Evolutionary conservation across 2,113 vertebrate genomes (phyloP).

Genomic region (Neoarius graeffei): DNA sequence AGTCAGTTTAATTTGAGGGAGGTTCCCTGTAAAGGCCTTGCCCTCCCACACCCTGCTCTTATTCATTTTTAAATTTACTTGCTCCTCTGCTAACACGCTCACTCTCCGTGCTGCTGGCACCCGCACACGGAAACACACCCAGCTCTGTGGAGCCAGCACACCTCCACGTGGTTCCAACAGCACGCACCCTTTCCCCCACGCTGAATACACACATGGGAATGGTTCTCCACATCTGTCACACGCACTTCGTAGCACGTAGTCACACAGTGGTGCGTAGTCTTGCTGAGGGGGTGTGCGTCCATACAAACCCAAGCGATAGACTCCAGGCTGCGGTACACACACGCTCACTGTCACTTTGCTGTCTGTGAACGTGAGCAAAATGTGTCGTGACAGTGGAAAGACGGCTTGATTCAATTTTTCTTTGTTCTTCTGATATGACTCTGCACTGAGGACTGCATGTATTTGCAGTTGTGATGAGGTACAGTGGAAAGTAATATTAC

Average conservation of each 20-base stretch:
- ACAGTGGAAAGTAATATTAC: slow-evolving; percentile 76
- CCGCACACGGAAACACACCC: slow-evolving; percentile 77
- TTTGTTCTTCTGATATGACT: slow-evolving; percentile 37
- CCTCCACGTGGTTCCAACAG: slow-evolving; percentile 78
- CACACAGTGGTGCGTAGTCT: slow-evolving; percentile 76
- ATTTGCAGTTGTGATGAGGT: slow-evolving; percentile 53
- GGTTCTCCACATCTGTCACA: slow-evolving; percentile 60
- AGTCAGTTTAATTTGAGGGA: slow-evolving; percentile 66
- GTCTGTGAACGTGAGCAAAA: slow-evolving; percentile 72
- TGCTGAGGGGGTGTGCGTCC: slow-evolving; percentile 56
- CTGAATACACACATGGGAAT: slow-evolving; percentile 73
- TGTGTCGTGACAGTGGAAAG: slow-evolving; percentile 65
- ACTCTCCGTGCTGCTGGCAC: slow-evolving; percentile 70
- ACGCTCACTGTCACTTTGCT: slow-evolving; percentile 72
- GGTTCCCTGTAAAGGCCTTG: slow-evolving; percentile 62
- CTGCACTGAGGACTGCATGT: slow-evolving; percentile 60
- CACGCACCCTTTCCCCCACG: slow-evolving; percentile 75
- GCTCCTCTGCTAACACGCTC: slow-evolving; percentile 65
- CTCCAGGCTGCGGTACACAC: slow-evolving; percentile 61
- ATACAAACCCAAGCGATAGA: slow-evolving; percentile 73
- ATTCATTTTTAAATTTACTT: slow-evolving; percentile 67
- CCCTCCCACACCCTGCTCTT: slow-evolving; percentile 77
- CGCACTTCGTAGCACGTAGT: slow-evolving; percentile 72
- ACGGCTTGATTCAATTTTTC: background rate
- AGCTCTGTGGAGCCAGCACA: slow-evolving; percentile 67